Evolutionary conservation across 2,113 vertebrate species (phyloP), one percentile per base, ranked within the genome.

Genomic region (Erythrolamprus reginae): DNA sequence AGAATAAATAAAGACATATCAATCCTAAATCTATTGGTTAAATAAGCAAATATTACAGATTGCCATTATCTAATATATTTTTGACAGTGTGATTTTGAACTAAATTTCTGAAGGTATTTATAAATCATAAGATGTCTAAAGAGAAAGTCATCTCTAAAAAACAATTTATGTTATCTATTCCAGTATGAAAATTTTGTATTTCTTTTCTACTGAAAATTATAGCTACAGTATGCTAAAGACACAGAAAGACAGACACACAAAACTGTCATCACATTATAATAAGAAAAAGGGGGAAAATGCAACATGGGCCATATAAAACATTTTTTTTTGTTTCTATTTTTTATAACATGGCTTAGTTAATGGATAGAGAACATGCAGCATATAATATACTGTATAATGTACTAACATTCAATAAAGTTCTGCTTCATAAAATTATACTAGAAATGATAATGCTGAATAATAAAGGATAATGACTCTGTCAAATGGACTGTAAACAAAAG

Each of bases 401-500:
- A 85, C 92, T 58, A 42, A 0, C 23, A 8, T 17, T 45, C 1
- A 55, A 2, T 23, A 48, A 53, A 56, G 90, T 61, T 92, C 0
- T 92, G 0, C 8, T 89, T 90, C 90, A 19, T 0, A 93, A 48
- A 87, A 9, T 82, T 28, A 55, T 13, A 2, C 2, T 87, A 90
- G 84, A 88, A 92, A 85, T 55, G 50, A 89, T 77, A 55, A 56
- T 48, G 56, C 28, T 55, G 23, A 45, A 61, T 47, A 45, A 82
- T 28, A 55, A 52, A 53, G 19, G 48, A 56, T 90, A 87, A 19
- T 23, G 82, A 82, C 77, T 33, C 33, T 24, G 33, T 70, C 56
- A 85, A 85, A 91, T 88, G 82, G 26, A 89, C 33, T 89, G 56
- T 85, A 91, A 91, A 86, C 48, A 55, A 91, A 84, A 91, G 42